Conservation (phyloP, 2,797 vertebrate species). For the Tarsius wallacei region DNA sequence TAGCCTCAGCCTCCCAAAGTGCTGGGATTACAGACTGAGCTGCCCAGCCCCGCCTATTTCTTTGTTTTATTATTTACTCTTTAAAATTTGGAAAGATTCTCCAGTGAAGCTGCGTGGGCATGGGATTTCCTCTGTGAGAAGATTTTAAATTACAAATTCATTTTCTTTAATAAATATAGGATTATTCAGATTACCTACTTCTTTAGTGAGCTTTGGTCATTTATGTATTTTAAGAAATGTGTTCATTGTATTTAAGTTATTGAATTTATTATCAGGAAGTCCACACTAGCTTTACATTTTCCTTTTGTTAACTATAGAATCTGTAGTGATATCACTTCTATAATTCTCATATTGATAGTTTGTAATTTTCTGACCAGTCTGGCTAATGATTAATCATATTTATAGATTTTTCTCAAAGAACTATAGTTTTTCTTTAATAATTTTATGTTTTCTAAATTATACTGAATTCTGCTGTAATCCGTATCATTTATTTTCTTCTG, state of each 20-base stretch:
- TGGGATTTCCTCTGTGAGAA: constrained; percentile 36
- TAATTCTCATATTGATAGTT: not conserved
- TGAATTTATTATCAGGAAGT: not conserved
- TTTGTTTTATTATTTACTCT: not conserved
- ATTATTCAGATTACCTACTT: not conserved
- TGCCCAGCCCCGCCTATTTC: too few relatives aligned
- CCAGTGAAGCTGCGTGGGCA: not conserved
- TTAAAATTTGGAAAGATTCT: not conserved
- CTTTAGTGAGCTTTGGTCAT: not conserved
- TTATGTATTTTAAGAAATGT: constrained; percentile 18
- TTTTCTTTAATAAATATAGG: not conserved
- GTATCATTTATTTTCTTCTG: not conserved
- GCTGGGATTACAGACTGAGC: too few relatives aligned
- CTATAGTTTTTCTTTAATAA: not conserved
- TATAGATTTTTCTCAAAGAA: constrained; percentile 2
- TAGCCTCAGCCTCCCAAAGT: too few relatives aligned
- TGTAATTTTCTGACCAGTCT: not conserved
- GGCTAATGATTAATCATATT: not conserved
- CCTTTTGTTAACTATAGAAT: not conserved
- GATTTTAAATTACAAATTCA: constrained; percentile 4
- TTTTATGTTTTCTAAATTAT: constrained; percentile 50
- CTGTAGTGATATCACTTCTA: not conserved
- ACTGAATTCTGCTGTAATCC: not conserved
- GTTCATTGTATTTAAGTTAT: constrained; percentile 25
- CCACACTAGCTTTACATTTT: constrained; percentile 37